Evolutionary conservation across 2,888 invertebrate species (phyloP).

Genomic region (Eupeodes luniger): DNA sequence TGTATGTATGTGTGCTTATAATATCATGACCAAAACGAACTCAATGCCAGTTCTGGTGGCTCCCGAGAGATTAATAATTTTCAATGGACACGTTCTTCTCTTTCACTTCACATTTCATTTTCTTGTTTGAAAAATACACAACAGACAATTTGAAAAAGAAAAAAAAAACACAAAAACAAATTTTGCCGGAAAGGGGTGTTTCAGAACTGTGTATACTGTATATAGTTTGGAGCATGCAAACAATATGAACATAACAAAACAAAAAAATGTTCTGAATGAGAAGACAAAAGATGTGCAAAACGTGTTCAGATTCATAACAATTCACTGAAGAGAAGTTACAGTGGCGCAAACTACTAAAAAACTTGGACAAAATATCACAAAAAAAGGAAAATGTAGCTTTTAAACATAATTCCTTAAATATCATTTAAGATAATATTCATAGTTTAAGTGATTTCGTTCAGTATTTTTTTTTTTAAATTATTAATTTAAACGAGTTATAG

Average conservation of each 20-base stretch:
- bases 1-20: not conserved
- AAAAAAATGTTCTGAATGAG: not conserved
- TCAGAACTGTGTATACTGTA: not conserved
- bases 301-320: slow-evolving; percentile 71
- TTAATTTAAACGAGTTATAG: no score
- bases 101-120: slow-evolving; percentile 70
- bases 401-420: no score
- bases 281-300: slow-evolving; percentile 53
- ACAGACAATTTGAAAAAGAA: slow-evolving; percentile 8
- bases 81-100: slow-evolving; percentile 72
- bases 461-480: no score
- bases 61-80: slow-evolving; percentile 75
- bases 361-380: slow-evolving; percentile 1
- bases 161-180: slow-evolving; percentile 41
- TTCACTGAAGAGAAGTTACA: not conserved
- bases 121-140: slow-evolving; percentile 65
- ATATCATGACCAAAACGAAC: slow-evolving; percentile 59
- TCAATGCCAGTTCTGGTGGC: slow-evolving; percentile 43
- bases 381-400: not conserved
- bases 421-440: not conserved
- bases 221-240: slow-evolving; percentile 10
- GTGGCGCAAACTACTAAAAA: not conserved
- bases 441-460: no score
- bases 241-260: not conserved
- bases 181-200: slow-evolving; percentile 3